Evolutionary conservation across 1,140 invertebrate species (phyloP), one percentile per base, ranked within the genome.

Genomic region (Rhynchophorus ferrugineus): DNA sequence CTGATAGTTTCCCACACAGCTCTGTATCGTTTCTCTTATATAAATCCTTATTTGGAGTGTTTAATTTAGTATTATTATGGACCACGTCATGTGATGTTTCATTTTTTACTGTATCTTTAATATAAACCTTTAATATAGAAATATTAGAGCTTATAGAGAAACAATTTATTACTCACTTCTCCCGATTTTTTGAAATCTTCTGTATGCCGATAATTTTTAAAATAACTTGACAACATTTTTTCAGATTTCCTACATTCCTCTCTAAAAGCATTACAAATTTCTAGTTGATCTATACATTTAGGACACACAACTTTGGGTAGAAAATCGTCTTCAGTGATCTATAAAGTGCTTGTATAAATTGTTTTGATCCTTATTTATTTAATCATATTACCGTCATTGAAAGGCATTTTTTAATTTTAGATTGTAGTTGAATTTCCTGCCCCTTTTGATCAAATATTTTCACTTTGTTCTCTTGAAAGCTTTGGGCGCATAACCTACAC

Each of bases 261-360:
- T 48, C 80, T 68, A 62, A 84, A 83, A 16, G 76, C 74, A 57
- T 75, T 75, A 44, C 76, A 78, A 29, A 70, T 75, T 44, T 85
- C 82, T 37, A 84, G 58, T 52, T 79, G 79, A 55, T 75, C 74
- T 22, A 82, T 65, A 61, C 82, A 85, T 36, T 76, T 74, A 3
- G 73, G 72, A 60, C 83, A 85, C n/a, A 85, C 74, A 16, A 81
- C 78, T 73, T 84, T 84, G 42, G 83, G 83, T 48, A 85, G 65
- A 8, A 78, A 80, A 66, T 84, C 82, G 59, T 80, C 79, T 64
- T 83, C 81, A 41, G 75, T 70, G 14, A 84, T 73, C 82, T 84
- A 59, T 2, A 69, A 68, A n/a, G n/a, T n/a, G n/a, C n/a, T n/a
- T 16, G 45, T 54, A 39, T 36, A 6, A 13, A 14, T 17, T 33